Evolutionary conservation across 2,888 invertebrate genomes (phyloP), one percentile per base, ranked within the genome.

Genomic region (Xanthia icteritia): DNA sequence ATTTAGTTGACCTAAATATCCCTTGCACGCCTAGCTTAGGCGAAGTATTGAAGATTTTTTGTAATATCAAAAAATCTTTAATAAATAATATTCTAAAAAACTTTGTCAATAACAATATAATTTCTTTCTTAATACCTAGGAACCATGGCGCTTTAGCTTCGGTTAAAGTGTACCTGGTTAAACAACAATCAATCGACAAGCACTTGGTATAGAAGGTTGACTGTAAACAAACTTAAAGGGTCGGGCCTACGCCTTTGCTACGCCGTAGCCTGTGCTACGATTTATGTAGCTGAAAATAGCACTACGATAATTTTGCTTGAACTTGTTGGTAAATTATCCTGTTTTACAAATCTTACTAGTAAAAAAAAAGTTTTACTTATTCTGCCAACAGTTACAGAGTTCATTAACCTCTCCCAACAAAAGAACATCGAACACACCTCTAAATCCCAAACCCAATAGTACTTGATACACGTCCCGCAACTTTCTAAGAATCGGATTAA

Each of bases 401-500:
- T 58, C 42, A 39, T 67, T 36, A 42, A 31, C 13, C 39, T 6
- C n/a, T 54, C 15, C 15, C 1, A 56, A 68, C 48, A 75, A 73
- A 70, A 54, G 5, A 20, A 45, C 61, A 58, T 31, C 31, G 4
- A 31, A 17, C 31, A 60, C 60, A 27, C 15, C 27, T 60, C 8
- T 60, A 20, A 60, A 60, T 60, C 48, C 64, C 17, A 45, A 86
- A 82, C 5, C 60, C 42, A 73, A 73, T 70, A 23, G 45, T 39
- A 76, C 60, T 71, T 51, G 79, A 60, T 31, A 79, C 79, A 66
- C 72, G 69, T 63, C 58, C 60, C 68, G 9, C 69, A 80, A 84
- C 68, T 64, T 76, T 64, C 20, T 42, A 45, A 69, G 79, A 86
- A 86, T 83, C 74, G 61, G 84, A 87, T 88, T 89, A 81, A 88